These are phyloP conservation scores for Drosophila ironensis DNA, from an alignment of 1,140 invertebrate genomes.

Conservation along the genomic window DNA sequence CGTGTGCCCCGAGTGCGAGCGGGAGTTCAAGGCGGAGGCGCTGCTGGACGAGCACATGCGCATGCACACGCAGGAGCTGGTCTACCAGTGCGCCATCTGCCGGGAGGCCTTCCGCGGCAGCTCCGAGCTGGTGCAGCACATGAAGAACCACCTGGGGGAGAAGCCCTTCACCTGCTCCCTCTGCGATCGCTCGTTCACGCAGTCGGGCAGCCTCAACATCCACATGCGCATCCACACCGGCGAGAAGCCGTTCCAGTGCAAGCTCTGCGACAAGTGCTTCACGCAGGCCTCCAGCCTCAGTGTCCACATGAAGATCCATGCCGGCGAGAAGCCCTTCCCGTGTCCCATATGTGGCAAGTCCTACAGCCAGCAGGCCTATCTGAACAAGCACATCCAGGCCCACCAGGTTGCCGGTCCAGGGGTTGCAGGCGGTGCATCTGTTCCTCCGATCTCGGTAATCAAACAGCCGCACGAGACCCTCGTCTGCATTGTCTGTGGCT, in stretches of 20 bases:
- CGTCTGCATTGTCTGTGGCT: slow-evolving; percentile 74
- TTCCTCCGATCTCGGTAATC: not conserved
- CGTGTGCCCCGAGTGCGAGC: slow-evolving; percentile 73
- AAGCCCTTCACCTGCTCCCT: slow-evolving; percentile 85
- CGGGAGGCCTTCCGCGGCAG: slow-evolving; percentile 85
- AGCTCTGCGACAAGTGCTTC: slow-evolving; percentile 85
- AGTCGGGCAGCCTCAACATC: slow-evolving; percentile 87
- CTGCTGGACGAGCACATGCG: slow-evolving; percentile 77
- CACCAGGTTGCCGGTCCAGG: slow-evolving; percentile 60
- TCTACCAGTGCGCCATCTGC: slow-evolving; percentile 85
- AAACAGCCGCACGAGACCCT: slow-evolving; percentile 55
- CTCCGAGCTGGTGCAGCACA: slow-evolving; percentile 85
- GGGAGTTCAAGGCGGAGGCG: slow-evolving; percentile 74
- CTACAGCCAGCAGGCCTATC: slow-evolving; percentile 81
- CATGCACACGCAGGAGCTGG: slow-evolving; percentile 71
- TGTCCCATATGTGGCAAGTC: slow-evolving; percentile 78
- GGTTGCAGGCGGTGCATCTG: not conserved
- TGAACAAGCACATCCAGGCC: slow-evolving; percentile 78
- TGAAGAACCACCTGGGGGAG: slow-evolving; percentile 84
- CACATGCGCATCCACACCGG: slow-evolving; percentile 90
- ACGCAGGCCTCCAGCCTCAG: slow-evolving; percentile 85
- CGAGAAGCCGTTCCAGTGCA: slow-evolving; percentile 83
- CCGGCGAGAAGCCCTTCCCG: slow-evolving; percentile 78
- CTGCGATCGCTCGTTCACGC: slow-evolving; percentile 87
- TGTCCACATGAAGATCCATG: slow-evolving; percentile 86